phyloP scores from a whole-genome alignment of 2,797 vertebrate species.

The Silurus aristotelis region DNA sequence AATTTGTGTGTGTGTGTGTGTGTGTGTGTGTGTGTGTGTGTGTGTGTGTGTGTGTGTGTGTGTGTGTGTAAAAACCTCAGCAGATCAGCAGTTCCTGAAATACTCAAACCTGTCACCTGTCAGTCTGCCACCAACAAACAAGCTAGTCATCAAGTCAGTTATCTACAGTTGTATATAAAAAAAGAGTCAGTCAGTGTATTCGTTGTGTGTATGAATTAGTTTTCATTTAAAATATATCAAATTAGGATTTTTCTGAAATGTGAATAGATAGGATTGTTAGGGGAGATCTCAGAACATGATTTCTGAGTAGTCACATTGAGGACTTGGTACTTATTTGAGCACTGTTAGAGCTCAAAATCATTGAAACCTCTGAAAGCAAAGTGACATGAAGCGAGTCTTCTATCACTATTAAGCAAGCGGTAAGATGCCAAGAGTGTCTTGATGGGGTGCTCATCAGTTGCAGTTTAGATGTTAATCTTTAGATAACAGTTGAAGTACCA shows the following conservation, averaged over 20 bases:
- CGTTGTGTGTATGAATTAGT: not conserved
- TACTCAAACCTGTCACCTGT: not conserved
- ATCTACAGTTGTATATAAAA: not conserved
- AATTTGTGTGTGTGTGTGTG: not conserved
- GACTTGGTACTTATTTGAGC: not conserved
- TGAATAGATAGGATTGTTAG: not conserved
- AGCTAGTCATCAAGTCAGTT: not conserved
- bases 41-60: no score
- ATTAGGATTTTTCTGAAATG: not conserved
- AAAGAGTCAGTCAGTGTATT: not conserved
- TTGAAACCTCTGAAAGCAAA: slow-evolving; percentile 20
- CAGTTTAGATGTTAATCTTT: not conserved
- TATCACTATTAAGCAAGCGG: not conserved
- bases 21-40: not conserved
- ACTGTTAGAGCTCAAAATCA: not conserved
- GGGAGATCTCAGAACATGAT: not conserved
- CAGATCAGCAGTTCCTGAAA: not conserved
- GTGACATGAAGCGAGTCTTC: slow-evolving; percentile 6
- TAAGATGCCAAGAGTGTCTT: not conserved
- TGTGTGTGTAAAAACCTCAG: not conserved
- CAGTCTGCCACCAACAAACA: not conserved
- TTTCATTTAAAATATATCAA: not conserved
- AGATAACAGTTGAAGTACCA: not conserved
- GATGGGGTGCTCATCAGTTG: not conserved
- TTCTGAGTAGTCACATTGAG: not conserved